These are phyloP conservation scores for Phrynocephalus vlangalii DNA, from an alignment of 2,797 vertebrate species.

Conservation along the genomic window DNA sequence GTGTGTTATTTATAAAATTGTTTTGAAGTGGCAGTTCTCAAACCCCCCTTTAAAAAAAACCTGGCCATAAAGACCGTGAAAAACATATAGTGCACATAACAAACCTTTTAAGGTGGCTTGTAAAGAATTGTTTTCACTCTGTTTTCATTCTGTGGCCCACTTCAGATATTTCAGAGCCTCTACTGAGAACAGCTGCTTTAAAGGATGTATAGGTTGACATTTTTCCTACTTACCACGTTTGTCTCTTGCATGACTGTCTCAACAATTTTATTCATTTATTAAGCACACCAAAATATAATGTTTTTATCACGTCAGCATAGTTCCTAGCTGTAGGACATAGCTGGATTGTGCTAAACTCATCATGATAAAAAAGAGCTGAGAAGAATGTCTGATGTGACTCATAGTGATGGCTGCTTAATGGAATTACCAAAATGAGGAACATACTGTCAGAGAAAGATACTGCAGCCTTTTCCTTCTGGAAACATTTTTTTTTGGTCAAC, in stretches of 20 bases:
- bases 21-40: too few relatives aligned
- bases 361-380: neutral
- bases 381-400: neutral
- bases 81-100: too few relatives aligned
- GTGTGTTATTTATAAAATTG: neutral
- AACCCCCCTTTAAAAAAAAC: too few relatives aligned
- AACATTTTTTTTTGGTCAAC: neutral
- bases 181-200: neutral
- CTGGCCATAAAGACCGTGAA: too few relatives aligned
- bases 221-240: neutral
- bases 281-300: neutral
- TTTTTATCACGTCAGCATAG: neutral
- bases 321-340: slow-evolving; percentile 5
- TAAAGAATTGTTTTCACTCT: too few relatives aligned
- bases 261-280: neutral
- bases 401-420: slow-evolving; percentile 10
- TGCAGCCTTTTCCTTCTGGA: neutral
- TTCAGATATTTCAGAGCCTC: too few relatives aligned
- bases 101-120: too few relatives aligned
- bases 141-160: too few relatives aligned
- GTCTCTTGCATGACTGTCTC: neutral
- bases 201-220: neutral
- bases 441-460: neutral
- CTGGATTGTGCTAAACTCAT: slow-evolving; percentile 1
- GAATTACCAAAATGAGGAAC: slow-evolving; percentile 2